A percentile compares a stretch with the other conserved stretches of the same genome.
Conservation (phyloP, 2,113 vertebrate species). For the Sinocyclocheilus grahami region DNA sequence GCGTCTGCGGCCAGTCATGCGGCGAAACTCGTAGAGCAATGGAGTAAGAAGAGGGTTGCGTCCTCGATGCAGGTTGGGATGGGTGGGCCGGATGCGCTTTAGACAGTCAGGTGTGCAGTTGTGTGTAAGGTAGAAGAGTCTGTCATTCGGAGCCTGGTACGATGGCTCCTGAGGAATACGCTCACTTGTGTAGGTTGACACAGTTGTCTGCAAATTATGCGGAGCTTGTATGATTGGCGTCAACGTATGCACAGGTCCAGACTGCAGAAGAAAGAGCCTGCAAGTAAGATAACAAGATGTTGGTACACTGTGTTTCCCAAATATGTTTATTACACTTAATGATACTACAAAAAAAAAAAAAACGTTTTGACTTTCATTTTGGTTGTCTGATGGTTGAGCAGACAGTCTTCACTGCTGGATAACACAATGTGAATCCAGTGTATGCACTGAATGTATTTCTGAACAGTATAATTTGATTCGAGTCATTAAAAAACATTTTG, state of each 20-base stretch:
- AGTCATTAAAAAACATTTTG: neutral
- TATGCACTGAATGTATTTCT: neutral
- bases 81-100: conserved; percentile 78
- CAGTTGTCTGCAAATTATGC: conserved; percentile 28
- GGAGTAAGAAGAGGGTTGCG: conserved; percentile 93
- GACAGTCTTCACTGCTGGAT: too few species aligned
- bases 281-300: neutral
- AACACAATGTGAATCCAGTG: too few species aligned
- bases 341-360: neutral
- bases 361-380: too few species aligned
- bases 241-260: conserved; percentile 25
- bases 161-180: conserved; percentile 83
- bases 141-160: conserved; percentile 90
- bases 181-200: conserved; percentile 69
- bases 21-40: conserved; percentile 90
- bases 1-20: conserved; percentile 91
- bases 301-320: neutral
- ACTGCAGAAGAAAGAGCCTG: conserved; percentile 46
- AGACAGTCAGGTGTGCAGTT: conserved; percentile 85
- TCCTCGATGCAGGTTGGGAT: conserved; percentile 79
- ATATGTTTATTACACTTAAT: neutral
- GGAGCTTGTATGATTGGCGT: conserved; percentile 12
- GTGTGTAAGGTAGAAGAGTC: conserved; percentile 91
- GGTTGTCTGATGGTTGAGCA: too few species aligned
- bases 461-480: neutral